These are phyloP conservation scores for Pan troglodytes DNA, from an alignment of 2,113 vertebrate species.

Conservation along the genomic window NHGRI_mPanTro3-v2.1_pri NC_072412.2:114749001-114749500, in stretches of 20 bases:
- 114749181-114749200: neutral
- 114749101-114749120: neutral
- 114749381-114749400: neutral
- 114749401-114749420: neutral
- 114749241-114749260: neutral
- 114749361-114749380: neutral
- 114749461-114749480: neutral
- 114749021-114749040: neutral
- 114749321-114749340: neutral
- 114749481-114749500: neutral
- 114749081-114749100: too few species aligned
- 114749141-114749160: neutral
- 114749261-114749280: neutral
- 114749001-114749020: neutral
- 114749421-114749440: neutral
- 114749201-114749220: neutral
- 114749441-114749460: neutral
- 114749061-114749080: neutral
- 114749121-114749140: neutral
- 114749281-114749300: neutral
- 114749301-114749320: fast-evolving
- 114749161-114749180: neutral
- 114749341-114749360: fast-evolving
- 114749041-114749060: neutral
- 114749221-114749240: neutral